Base-by-base conservation (phyloP, 2,797 vertebrate genomes). In the Lithobates pipiens region DNA sequence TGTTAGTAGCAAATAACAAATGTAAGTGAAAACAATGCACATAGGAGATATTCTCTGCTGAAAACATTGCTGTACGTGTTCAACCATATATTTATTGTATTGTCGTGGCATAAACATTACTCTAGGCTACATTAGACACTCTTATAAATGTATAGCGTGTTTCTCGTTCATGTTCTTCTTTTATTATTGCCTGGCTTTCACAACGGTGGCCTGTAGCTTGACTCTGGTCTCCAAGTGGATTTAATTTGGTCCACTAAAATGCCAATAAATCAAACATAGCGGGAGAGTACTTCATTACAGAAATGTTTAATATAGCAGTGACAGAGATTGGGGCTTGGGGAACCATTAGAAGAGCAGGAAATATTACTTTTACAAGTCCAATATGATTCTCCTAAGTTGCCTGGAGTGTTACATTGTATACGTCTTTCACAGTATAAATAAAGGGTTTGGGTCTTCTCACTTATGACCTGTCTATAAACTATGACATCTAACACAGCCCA, bases 211-310 rank as follows among this genome's bases (percentile, higher is more conserved):
- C 80, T 82, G 39, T 34, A 75, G 57, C 9, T 46, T 32, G 71
- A 6, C 72, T 42, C 50, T 82, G 71, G 54, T 68, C 72, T 82
- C 72, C n/a, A n/a, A 82, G 71, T 82, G 57, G 69, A 82, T 67
- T 82, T 82, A 74, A 82, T 82, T 61, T 74, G 80, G 70, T 82
- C 80, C 54, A 29, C 71, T 75, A 82, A n/a, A 13, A 71, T 44
- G 71, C 36, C 61, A 76, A 75, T 75, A 75, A 82, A 82, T 82
- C 80, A 75, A n/a, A 65, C 36, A 23, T 75, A 82, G 80, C 72
- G 34, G 57, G 36, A 50, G 27, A 76, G 72, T 63, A 75, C 80
- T 73, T 82, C 72, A 75, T 82, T 75, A 75, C 61, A 46, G 72
- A 75, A 21, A 82, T 67, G 36, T 63, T 75, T 54, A 75, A 82